phyloP scores from a whole-genome alignment of 2,113 vertebrate genomes.

The Cavia aperea region DNA sequence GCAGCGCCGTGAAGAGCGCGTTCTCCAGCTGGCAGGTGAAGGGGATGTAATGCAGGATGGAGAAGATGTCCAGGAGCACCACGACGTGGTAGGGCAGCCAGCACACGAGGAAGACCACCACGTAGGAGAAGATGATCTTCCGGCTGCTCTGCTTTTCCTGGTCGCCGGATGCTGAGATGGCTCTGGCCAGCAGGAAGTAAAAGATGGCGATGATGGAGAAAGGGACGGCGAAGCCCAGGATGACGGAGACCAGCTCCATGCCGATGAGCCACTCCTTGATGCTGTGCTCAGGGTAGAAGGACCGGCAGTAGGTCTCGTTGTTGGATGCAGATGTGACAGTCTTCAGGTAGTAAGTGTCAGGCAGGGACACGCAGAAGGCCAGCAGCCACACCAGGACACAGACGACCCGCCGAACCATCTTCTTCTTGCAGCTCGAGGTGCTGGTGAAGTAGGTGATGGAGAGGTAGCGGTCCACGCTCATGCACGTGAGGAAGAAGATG shows the following conservation, averaged over 20 bases:
- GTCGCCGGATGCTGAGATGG: constrained; percentile 77
- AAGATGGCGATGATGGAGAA: constrained; percentile 85
- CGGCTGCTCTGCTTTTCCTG: constrained; percentile 83
- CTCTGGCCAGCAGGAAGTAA: constrained; percentile 83
- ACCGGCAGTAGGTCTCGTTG: constrained; percentile 82
- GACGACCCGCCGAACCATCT: constrained; percentile 76
- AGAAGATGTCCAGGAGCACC: constrained; percentile 85
- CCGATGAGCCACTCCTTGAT: constrained; percentile 84
- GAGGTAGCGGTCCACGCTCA: constrained; percentile 94
- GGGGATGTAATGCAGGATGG: constrained; percentile 80
- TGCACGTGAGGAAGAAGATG: constrained; percentile 93
- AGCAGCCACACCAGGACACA: constrained; percentile 89
- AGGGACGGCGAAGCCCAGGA: constrained; percentile 87
- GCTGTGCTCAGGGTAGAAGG: constrained; percentile 82
- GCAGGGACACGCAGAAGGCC: constrained; percentile 83
- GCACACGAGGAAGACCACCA: constrained; percentile 88
- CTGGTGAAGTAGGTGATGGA: constrained; percentile 76
- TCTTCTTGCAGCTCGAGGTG: constrained; percentile 75
- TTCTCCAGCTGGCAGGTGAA: constrained; percentile 88
- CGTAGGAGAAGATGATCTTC: constrained; percentile 85
- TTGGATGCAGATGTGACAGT: constrained; percentile 75
- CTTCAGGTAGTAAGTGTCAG: constrained; percentile 89
- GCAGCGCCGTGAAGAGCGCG: constrained; percentile 82
- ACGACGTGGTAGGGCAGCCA: constrained; percentile 89
- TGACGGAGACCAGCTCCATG: constrained; percentile 85